phyloP scores from a whole-genome alignment of 37 sponge, comb jelly and placozoan genomes.

The Diacarnus erythraeanus region DNA sequence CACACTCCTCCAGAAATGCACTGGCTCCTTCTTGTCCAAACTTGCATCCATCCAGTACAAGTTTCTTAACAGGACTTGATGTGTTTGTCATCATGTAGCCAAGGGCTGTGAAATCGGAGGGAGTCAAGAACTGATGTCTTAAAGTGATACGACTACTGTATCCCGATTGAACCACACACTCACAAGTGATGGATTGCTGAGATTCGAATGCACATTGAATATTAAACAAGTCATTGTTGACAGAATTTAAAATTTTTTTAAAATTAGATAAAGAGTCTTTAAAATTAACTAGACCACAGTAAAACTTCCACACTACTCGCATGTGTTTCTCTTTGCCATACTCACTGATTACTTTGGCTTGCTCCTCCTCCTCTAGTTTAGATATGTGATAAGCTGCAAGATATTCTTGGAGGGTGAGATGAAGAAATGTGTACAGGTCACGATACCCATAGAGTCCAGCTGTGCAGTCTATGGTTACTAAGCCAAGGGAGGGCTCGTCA shows the following conservation, averaged over 20 bases:
- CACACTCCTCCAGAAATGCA: neutral
- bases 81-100: constrained; percentile 8
- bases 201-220: constrained; percentile 48
- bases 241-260: neutral
- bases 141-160: neutral
- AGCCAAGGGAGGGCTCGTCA: neutral
- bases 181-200: constrained; percentile 6
- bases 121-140: neutral
- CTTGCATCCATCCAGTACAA: neutral
- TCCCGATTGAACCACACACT: neutral
- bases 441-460: neutral
- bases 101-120: constrained; percentile 24
- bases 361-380: neutral
- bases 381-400: constrained; percentile 43
- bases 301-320: constrained; percentile 52
- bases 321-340: constrained; percentile 10
- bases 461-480: constrained; percentile 6
- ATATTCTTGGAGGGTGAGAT: constrained; percentile 59
- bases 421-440: constrained; percentile 25
- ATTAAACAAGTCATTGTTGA: neutral
- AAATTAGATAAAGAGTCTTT: neutral
- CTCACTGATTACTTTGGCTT: neutral
- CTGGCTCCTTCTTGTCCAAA: neutral
- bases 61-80: neutral
- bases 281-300: constrained; percentile 30